These are phyloP conservation scores for Corapipo altera DNA, from an alignment of 2,113 vertebrate species.

Conservation along the genomic window DNA sequence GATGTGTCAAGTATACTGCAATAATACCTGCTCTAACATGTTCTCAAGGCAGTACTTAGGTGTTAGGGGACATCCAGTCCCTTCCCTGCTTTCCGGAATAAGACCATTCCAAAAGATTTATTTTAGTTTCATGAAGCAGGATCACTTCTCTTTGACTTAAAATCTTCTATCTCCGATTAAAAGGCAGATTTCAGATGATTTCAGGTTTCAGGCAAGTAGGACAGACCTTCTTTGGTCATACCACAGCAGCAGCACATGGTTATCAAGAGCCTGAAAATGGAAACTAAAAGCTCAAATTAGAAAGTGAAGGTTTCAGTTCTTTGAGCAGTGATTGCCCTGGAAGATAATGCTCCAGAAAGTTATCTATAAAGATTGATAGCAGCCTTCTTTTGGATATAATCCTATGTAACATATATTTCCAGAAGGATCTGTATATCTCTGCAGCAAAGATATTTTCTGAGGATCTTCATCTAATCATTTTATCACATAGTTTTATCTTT, in stretches of 20 bases:
- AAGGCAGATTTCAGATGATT: neutral
- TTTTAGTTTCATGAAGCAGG: neutral
- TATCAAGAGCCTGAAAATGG: neutral
- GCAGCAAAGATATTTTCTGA: neutral
- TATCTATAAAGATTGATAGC: neutral
- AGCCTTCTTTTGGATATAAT: neutral
- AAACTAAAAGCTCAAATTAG: neutral
- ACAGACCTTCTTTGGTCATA: neutral
- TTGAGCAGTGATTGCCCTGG: neutral
- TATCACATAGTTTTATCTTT: neutral
- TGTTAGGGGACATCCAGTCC: neutral
- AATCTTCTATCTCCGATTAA: neutral
- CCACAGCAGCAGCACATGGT: neutral
- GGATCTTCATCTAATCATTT: neutral
- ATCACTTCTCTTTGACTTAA: neutral
- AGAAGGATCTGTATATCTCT: neutral
- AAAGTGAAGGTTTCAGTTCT: neutral
- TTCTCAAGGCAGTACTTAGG: neutral
- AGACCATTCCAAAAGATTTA: neutral
- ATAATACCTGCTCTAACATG: neutral
- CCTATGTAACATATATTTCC: neutral
- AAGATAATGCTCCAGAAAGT: neutral
- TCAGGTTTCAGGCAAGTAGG: neutral
- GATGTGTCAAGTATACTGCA: neutral
- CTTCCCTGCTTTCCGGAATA: neutral